Conservation (phyloP, 2,797 vertebrate genomes). For the Coendou prehensilis region DNA sequence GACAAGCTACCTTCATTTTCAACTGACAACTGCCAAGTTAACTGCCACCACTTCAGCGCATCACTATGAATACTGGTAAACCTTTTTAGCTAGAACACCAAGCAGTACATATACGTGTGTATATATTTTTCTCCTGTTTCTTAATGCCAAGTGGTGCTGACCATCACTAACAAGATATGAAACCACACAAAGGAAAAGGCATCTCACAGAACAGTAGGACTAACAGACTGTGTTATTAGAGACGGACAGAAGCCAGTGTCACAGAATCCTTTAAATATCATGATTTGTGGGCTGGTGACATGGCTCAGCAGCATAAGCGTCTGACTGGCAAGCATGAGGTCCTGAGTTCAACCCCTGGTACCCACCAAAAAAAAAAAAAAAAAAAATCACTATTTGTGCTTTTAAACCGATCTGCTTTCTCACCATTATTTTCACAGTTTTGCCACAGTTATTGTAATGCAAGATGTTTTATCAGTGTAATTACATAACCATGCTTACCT, state of each 20-base stretch:
- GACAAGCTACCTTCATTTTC: conserved; percentile 81
- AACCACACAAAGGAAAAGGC: conserved; percentile 86
- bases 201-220: conserved; percentile 81
- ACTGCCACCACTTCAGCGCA: conserved; percentile 76
- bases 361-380: not conserved
- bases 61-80: conserved; percentile 80
- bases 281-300: too few relatives aligned
- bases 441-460: conserved; percentile 66
- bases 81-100: conserved; percentile 77
- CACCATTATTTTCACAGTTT: conserved; percentile 73
- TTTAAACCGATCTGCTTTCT: conserved; percentile 78
- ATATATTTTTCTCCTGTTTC: conserved; percentile 29
- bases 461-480: conserved; percentile 76
- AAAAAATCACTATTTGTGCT: conserved; percentile 45
- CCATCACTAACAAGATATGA: conserved; percentile 75
- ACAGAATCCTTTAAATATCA: conserved; percentile 52
- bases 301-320: too few relatives aligned
- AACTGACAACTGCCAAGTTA: conserved; percentile 82
- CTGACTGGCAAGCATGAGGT: too few relatives aligned
- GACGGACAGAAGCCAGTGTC: conserved; percentile 75
- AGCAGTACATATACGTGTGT: conserved; percentile 54
- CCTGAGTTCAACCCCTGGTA: too few relatives aligned
- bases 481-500: conserved; percentile 57
- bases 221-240: conserved; percentile 70
- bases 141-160: conserved; percentile 77